Evolutionary conservation across 64 coral and sea anemone genomes (phyloP).

Genomic region (Pachyseris speciosa): DNA sequence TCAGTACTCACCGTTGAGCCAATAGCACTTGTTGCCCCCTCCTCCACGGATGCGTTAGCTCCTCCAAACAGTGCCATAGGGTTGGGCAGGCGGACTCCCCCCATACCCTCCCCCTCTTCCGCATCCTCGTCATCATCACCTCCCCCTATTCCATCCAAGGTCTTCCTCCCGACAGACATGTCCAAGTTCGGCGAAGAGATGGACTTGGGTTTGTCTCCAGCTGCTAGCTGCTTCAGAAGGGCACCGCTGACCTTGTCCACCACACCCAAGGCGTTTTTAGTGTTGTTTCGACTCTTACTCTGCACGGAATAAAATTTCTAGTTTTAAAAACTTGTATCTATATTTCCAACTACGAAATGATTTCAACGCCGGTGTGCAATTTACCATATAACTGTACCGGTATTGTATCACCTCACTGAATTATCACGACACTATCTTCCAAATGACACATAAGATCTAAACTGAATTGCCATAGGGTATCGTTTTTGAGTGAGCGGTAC

Average conservation of each 20-base stretch:
- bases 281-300: constrained; percentile 87
- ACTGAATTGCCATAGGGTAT: too few species aligned
- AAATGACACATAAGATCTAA: too few species aligned
- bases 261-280: constrained; percentile 82
- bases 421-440: too few species aligned
- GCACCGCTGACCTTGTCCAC: constrained; percentile 83
- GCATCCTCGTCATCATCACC: constrained; percentile 77
- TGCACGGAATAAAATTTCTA: background rate
- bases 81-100: constrained; percentile 74
- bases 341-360: too few species aligned
- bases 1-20: constrained; percentile 75
- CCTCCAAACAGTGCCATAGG: constrained; percentile 83
- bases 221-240: constrained; percentile 73
- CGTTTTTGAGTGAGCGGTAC: too few species aligned
- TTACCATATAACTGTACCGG: too few species aligned
- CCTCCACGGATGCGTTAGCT: constrained; percentile 80
- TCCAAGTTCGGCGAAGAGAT: constrained; percentile 82
- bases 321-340: too few species aligned
- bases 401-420: too few species aligned
- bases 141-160: constrained; percentile 59
- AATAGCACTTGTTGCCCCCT: constrained; percentile 87
- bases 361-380: too few species aligned
- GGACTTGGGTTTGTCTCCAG: constrained; percentile 83
- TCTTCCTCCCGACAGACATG: constrained; percentile 80
- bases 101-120: constrained; percentile 66